These are phyloP conservation scores for Metaphire vulgaris DNA, from an alignment of 1,140 invertebrate genomes.

Conservation along the genomic window DNA sequence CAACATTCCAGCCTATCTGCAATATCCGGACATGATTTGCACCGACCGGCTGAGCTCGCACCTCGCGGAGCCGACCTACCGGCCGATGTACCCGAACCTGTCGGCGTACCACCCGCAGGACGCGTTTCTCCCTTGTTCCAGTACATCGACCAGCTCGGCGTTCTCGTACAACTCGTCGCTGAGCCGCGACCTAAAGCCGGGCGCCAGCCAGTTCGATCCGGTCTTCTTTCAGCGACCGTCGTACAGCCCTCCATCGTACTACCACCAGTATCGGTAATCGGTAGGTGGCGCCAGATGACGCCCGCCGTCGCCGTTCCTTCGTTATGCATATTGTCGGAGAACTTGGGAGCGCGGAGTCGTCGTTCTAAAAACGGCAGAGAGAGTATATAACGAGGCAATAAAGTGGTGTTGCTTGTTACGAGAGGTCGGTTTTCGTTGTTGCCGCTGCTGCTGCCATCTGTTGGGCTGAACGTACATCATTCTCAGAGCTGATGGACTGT, in stretches of 20 bases:
- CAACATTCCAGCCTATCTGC: not conserved
- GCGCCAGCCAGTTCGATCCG: not conserved
- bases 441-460: not conserved
- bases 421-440: too few relatives aligned
- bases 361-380: too few relatives aligned
- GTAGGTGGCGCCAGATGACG: too few relatives aligned
- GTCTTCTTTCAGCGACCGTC: not conserved
- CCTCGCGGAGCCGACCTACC: not conserved
- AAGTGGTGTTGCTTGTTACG: not conserved
- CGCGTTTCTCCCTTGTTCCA: not conserved
- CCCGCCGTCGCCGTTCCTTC: too few relatives aligned
- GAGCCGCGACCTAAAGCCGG: not conserved
- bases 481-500: not conserved
- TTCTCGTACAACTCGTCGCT: not conserved
- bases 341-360: not conserved
- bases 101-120: not conserved
- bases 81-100: not conserved
- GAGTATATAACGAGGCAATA: not conserved
- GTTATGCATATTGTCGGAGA: too few relatives aligned
- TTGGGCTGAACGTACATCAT: not conserved
- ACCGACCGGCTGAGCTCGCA: not conserved
- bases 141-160: not conserved
- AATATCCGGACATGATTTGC: not conserved
- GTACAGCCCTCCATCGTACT: not conserved
- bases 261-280: not conserved